Percentiles rank a stretch among this genome's conserved stretches.
phyloP scores from a whole-genome alignment of 2,888 invertebrate genomes.

The Rotaria macrura region DNA sequence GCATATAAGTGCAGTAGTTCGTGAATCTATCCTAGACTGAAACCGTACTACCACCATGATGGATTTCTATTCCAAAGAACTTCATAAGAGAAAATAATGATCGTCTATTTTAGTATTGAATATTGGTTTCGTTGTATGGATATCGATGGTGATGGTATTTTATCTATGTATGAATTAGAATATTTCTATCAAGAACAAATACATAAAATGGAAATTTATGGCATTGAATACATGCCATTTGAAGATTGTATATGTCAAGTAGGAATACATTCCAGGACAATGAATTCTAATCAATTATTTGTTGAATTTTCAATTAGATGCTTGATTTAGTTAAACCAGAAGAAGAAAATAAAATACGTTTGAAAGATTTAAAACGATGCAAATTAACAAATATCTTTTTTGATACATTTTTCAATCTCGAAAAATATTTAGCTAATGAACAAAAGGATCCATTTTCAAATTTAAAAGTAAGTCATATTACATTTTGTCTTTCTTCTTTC shows the following conservation, averaged over 20 bases:
- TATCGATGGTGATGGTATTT: conserved; percentile 86
- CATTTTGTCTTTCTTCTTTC: too few relatives aligned
- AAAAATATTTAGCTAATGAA: conserved; percentile 96
- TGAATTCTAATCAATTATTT: neutral
- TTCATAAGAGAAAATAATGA: too few relatives aligned
- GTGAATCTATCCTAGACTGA: too few relatives aligned
- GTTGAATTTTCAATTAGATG: conserved; percentile 57
- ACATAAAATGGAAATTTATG: conserved; percentile 87
- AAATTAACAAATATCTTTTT: conserved; percentile 93
- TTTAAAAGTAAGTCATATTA: conserved; percentile 39
- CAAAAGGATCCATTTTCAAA: conserved; percentile 89
- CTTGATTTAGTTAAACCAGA: conserved; percentile 85
- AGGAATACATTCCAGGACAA: neutral
- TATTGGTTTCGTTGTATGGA: conserved; percentile 79
- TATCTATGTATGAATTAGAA: conserved; percentile 94
- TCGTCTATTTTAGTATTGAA: conserved; percentile 49
- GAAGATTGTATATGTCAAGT: conserved; percentile 76
- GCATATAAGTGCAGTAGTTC: too few relatives aligned
- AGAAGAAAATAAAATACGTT: conserved; percentile 62
- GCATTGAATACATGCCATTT: conserved; percentile 90
- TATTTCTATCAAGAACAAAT: conserved; percentile 90
- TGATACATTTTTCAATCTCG: conserved; percentile 97
- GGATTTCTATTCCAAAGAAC: too few relatives aligned
- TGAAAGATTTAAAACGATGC: conserved; percentile 82
- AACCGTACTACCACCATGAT: too few relatives aligned